Percentiles rank a stretch among this genome's conserved stretches.
phyloP scores from a whole-genome alignment of 2,797 vertebrate species.

The Discoglossus pictus region DNA sequence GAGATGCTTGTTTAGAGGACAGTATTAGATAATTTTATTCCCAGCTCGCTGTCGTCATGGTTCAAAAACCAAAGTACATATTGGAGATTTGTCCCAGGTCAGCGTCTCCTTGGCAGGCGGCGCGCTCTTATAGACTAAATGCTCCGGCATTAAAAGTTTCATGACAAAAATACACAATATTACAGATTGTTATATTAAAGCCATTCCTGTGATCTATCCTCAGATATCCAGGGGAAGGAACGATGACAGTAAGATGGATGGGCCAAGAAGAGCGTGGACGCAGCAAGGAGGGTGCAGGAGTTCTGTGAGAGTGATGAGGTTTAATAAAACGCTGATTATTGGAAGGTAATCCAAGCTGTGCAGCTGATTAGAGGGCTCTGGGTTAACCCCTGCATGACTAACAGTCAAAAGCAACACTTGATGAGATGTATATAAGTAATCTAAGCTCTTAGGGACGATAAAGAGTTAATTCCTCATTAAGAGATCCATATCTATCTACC shows the following conservation, averaged over 20 bases:
- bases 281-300: constrained; percentile 35
- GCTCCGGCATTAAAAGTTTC: constrained; percentile 23
- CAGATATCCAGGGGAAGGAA: constrained; percentile 30
- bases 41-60: constrained; percentile 56
- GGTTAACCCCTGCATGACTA: no score
- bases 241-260: constrained; percentile 43
- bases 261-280: constrained; percentile 24
- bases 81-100: constrained; percentile 63
- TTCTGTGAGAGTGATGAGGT: constrained; percentile 20
- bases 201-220: constrained; percentile 8
- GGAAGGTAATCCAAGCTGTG: no score
- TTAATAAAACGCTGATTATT: constrained; percentile 12
- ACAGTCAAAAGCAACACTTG: no score
- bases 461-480: no score
- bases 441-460: no score
- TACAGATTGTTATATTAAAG: constrained; percentile 30
- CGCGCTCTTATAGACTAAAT: constrained; percentile 42
- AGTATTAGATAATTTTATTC: constrained; percentile 57
- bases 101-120: constrained; percentile 56
- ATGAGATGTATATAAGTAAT: no score
- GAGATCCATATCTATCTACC: no score
- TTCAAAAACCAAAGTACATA: constrained; percentile 60
- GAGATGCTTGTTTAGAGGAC: constrained; percentile 57
- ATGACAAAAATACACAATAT: constrained; percentile 46
- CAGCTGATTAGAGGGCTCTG: no score